Percentiles rank a stretch among this genome's conserved stretches.
Evolutionary conservation across 2,888 invertebrate species (phyloP).

Genomic region (Exocentrus adspersus): DNA sequence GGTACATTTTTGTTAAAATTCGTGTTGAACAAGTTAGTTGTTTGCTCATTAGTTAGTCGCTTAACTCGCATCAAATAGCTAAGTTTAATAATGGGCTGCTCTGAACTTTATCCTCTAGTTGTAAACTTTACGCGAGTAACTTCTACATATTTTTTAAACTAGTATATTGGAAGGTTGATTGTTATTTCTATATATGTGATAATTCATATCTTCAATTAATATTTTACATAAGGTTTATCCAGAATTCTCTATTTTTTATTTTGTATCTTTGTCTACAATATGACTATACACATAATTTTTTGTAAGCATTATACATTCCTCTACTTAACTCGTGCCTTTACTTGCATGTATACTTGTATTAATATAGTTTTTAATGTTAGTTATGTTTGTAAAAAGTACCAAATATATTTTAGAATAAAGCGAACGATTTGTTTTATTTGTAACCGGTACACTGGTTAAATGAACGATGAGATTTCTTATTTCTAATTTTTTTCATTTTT

Average conservation of each 20-base stretch:
- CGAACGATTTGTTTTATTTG: not conserved
- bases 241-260: conserved; percentile 23
- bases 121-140: conserved; percentile 26
- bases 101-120: conserved; percentile 27
- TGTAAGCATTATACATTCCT: conserved; percentile 40
- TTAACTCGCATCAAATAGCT: conserved; percentile 21
- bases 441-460: not conserved
- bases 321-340: conserved; percentile 43
- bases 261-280: conserved; percentile 22
- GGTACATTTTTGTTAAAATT: conserved; percentile 36
- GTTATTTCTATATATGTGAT: conserved; percentile 36
- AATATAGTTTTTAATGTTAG: conserved; percentile 36
- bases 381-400: conserved; percentile 39
- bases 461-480: too few species aligned
- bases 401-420: conserved; percentile 39
- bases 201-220: conserved; percentile 29
- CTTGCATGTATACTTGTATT: conserved; percentile 33
- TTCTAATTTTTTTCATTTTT: too few species aligned
- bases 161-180: conserved; percentile 24
- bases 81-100: conserved; percentile 28
- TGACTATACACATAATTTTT: conserved; percentile 31
- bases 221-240: conserved; percentile 16
- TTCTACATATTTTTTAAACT: conserved; percentile 25
- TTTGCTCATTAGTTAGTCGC: conserved; percentile 28
- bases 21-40: conserved; percentile 27